These are phyloP conservation scores for Drosophila saltans DNA, from an alignment of 1,140 invertebrate genomes.

Conservation along the genomic window DNA sequence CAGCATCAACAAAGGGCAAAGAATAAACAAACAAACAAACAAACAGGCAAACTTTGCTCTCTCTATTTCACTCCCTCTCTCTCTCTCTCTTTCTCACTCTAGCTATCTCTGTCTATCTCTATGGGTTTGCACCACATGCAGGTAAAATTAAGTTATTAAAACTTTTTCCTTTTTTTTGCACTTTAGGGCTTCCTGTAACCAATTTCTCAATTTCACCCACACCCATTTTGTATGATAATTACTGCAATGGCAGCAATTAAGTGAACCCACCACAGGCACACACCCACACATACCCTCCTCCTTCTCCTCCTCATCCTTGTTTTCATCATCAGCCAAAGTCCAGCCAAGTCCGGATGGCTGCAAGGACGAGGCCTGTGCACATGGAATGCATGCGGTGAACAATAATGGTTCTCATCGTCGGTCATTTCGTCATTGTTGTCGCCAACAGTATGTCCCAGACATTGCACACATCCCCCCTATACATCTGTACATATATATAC, in stretches of 20 bases:
- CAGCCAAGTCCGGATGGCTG: no score
- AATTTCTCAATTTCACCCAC: conserved; percentile 13
- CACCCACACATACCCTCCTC: not conserved
- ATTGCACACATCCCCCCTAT: conserved; percentile 12
- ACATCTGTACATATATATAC: no score
- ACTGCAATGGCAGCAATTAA: conserved; percentile 57
- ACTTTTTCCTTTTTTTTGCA: conserved; percentile 38
- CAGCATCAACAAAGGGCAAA: conserved; percentile 41
- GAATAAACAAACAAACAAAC: conserved; percentile 37
- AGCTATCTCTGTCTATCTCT: not conserved
- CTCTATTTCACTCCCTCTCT: conserved; percentile 1
- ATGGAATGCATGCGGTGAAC: not conserved
- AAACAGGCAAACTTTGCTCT: conserved; percentile 30
- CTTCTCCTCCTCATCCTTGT: not conserved
- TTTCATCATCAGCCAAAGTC: no score
- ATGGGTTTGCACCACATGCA: not conserved
- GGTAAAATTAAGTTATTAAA: conserved; percentile 62
- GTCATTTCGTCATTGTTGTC: not conserved
- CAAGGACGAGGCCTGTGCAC: not conserved
- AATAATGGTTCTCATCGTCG: not conserved
- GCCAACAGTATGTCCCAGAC: conserved; percentile 42
- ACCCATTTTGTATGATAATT: conserved; percentile 70
- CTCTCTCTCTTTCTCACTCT: not conserved
- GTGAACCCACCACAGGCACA: conserved; percentile 13
- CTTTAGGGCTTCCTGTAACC: conserved; percentile 13